Evolutionary conservation across 2,797 vertebrate species (phyloP).

Genomic region (Allobates femoralis): DNA sequence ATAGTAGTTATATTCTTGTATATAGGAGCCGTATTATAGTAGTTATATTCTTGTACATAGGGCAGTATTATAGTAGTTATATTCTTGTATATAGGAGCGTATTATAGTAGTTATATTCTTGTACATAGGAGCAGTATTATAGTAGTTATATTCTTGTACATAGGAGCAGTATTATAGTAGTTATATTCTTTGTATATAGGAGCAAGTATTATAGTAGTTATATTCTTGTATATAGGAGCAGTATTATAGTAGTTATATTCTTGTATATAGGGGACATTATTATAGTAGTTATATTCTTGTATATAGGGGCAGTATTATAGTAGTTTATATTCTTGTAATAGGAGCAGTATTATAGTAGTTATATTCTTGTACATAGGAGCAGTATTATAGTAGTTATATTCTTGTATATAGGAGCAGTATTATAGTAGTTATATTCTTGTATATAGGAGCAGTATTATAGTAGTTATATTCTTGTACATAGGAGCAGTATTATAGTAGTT

Average conservation of each 20-base stretch:
- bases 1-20: slow-evolving; percentile 27
- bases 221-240: slow-evolving; percentile 1
- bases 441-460: slow-evolving; percentile 5
- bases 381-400: slow-evolving; percentile 23
- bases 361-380: slow-evolving; percentile 10
- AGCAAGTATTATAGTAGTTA: slow-evolving; percentile 18
- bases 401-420: slow-evolving; percentile 10
- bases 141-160: too few relatives aligned
- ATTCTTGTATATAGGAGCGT: not conserved
- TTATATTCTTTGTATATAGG: slow-evolving; percentile 1
- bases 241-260: slow-evolving; percentile 19
- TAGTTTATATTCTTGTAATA: slow-evolving; percentile 14
- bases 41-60: slow-evolving; percentile 16
- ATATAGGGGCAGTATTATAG: not conserved
- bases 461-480: slow-evolving; percentile 18
- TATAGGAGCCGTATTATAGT: too few relatives aligned
- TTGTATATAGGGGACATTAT: too few relatives aligned
- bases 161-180: not conserved
- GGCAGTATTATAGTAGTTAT: not conserved
- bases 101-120: too few relatives aligned
- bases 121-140: too few relatives aligned
- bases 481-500: slow-evolving; percentile 9
- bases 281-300: not conserved
- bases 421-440: slow-evolving; percentile 28
- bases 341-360: slow-evolving; percentile 5